Evolutionary conservation across 2,797 vertebrate genomes (phyloP).

Genomic region (Hydrocynus forskahlii): DNA sequence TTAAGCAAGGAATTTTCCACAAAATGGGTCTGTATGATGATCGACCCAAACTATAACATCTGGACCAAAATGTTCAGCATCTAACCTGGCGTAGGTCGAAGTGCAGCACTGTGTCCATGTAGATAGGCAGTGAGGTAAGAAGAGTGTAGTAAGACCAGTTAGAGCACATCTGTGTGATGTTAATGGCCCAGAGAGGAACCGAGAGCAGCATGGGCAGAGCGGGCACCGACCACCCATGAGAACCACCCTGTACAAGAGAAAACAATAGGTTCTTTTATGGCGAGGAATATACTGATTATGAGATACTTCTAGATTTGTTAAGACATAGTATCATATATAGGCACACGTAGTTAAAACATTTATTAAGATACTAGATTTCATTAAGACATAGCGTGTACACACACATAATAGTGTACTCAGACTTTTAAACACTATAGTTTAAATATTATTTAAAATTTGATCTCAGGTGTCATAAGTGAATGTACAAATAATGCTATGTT

Average conservation of each 20-base stretch:
- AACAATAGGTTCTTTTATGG: not conserved
- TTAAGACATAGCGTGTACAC: no score
- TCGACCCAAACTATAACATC: not conserved
- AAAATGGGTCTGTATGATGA: no score
- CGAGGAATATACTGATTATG: no score
- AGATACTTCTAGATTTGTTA: no score
- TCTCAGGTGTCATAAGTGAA: not conserved
- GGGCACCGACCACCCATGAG: slow-evolving; percentile 82
- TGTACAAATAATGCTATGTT: not conserved
- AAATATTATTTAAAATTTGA: not conserved
- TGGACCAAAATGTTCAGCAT: not conserved
- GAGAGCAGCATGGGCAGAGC: slow-evolving; percentile 79
- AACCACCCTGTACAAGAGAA: slow-evolving; percentile 71
- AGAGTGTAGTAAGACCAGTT: slow-evolving; percentile 89
- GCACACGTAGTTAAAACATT: no score
- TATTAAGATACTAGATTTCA: no score
- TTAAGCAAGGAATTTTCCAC: no score
- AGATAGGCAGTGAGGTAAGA: slow-evolving; percentile 84
- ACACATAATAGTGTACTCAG: not conserved
- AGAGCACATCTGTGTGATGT: slow-evolving; percentile 83
- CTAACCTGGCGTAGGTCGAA: slow-evolving; percentile 85
- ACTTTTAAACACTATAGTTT: not conserved
- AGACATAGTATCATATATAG: no score
- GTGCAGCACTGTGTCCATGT: slow-evolving; percentile 82
- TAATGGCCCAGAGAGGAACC: slow-evolving; percentile 85